Percentiles rank a stretch among this genome's conserved stretches.
Conservation (phyloP, 2,888 invertebrate species). For the Chalcosyrphus nemorum region DNA sequence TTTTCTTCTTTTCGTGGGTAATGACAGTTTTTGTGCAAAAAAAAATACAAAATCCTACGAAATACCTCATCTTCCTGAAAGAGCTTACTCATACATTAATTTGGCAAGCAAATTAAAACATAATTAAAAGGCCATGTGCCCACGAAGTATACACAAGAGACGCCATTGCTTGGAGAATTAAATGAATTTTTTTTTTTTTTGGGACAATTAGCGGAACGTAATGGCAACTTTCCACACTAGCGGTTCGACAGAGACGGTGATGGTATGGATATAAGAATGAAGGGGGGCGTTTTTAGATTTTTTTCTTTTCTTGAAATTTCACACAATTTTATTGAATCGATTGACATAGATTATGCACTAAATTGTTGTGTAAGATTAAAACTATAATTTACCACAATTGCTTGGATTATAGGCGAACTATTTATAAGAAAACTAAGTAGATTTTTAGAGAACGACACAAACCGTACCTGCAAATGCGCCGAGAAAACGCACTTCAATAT, state of each 20-base stretch:
- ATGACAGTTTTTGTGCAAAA: slow-evolving; percentile 48
- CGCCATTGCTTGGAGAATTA: slow-evolving; percentile 70
- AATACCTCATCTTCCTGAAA: background rate
- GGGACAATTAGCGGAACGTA: slow-evolving; percentile 67
- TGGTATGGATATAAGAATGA: background rate
- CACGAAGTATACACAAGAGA: slow-evolving; percentile 65
- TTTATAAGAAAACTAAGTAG: slow-evolving; percentile 66
- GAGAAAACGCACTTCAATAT: slow-evolving; percentile 80
- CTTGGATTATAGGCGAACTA: slow-evolving; percentile 62
- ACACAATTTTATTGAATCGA: slow-evolving; percentile 27
- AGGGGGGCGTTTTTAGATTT: too few species aligned
- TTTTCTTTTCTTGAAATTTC: slow-evolving; percentile 45
- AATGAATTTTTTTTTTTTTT: slow-evolving; percentile 42
- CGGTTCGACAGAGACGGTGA: slow-evolving; percentile 43
- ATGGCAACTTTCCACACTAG: slow-evolving; percentile 71
- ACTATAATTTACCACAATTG: slow-evolving; percentile 71
- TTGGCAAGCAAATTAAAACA: slow-evolving; percentile 32
- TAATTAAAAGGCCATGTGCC: slow-evolving; percentile 68
- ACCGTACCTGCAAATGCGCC: slow-evolving; percentile 79
- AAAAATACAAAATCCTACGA: too few species aligned
- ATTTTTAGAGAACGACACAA: slow-evolving; percentile 72
- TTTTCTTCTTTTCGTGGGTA: slow-evolving; percentile 25
- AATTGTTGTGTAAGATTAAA: slow-evolving; percentile 63
- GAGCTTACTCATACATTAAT: background rate
- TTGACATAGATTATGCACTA: slow-evolving; percentile 50